Base-by-base conservation (phyloP, 2,888 invertebrate genomes). In the Erpobdella octoculata region DNA sequence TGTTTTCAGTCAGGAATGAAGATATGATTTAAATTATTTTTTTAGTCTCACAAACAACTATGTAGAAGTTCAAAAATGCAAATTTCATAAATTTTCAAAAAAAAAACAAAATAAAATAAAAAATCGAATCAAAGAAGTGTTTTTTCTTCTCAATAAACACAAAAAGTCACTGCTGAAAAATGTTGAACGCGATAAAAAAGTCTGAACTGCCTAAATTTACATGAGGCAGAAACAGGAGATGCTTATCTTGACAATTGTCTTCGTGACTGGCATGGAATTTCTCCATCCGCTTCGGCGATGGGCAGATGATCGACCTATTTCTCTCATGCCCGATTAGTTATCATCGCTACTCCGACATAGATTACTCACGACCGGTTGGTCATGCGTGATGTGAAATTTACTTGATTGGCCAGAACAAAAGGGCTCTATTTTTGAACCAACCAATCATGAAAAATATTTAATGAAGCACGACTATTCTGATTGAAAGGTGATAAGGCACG, bases 381-480 rank as follows among this genome's bases (percentile, higher is more conserved):
- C 53, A 53, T 53, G 53, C 53, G 53, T 25, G 53, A 53, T 53
- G 53, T 53, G 28, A 53, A 53, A 53, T 53, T 53, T 53, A 53
- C 53, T 25, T 53, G 53, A 53, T 53, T 53, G 53, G 28, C 53
- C 53, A 53, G 53, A 53, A 53, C 53, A 53, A 53, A 53, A 53
- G 53, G 53, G 53, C 53, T 53, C 53, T 53, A 53, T 53, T 53
- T 53, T 53, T 53, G 53, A 53, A 53, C 53, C 53, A 53, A 53
- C 53, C 53, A 53, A 53, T 53, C 53, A 53, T 53, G 53, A 53
- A 53, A 53, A 21, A 28, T 53, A 25, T 18, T 28, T 53, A 53
- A 53, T 28, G 53, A 53, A 53, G 9, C 53, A 28, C 28, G 53
- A 53, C 21, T 28, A 28, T 53, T 53, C 28, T 53, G 53, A 53